Percentiles rank a stretch among this genome's conserved stretches.
Conservation (phyloP, 2,113 vertebrate species). For the Chloropsis hardwickii region DNA sequence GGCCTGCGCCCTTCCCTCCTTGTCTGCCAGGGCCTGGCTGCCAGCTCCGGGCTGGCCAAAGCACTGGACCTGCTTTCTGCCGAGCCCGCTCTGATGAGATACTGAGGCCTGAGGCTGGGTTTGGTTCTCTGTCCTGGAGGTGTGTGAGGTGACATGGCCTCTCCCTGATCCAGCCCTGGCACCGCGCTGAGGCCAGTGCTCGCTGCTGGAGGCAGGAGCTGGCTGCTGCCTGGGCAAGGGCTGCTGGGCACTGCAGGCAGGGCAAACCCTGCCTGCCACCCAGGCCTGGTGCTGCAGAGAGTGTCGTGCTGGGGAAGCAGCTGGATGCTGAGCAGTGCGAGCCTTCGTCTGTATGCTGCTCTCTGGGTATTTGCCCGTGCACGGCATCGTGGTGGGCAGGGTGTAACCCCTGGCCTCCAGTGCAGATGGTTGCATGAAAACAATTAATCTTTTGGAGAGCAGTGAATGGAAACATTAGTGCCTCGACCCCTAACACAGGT, state of each 20-base stretch:
- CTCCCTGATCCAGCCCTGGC: background rate
- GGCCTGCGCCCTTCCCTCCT: rapidly evolving
- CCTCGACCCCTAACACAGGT: background rate
- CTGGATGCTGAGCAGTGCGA: background rate
- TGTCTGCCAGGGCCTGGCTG: background rate
- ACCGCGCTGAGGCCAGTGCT: rapidly evolving
- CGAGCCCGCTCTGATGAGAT: rapidly evolving
- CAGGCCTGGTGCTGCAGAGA: background rate
- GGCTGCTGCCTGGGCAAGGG: background rate
- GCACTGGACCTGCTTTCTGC: background rate
- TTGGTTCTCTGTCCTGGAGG: background rate
- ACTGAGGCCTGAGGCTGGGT: background rate
- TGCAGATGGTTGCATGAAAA: background rate
- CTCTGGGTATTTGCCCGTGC: background rate
- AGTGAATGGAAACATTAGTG: background rate
- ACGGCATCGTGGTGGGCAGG: background rate
- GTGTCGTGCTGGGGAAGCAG: background rate
- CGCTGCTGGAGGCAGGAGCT: background rate
- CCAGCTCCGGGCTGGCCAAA: background rate
- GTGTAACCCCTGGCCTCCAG: background rate
- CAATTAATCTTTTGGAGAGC: background rate
- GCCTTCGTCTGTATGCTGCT: background rate
- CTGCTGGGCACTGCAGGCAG: background rate
- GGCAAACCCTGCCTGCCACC: background rate
- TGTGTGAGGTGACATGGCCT: rapidly evolving